A percentile compares a stretch with the other conserved stretches of the same genome.
phyloP scores from a whole-genome alignment of 2,797 vertebrate species.

The Gymnopithys bicolor region DNA sequence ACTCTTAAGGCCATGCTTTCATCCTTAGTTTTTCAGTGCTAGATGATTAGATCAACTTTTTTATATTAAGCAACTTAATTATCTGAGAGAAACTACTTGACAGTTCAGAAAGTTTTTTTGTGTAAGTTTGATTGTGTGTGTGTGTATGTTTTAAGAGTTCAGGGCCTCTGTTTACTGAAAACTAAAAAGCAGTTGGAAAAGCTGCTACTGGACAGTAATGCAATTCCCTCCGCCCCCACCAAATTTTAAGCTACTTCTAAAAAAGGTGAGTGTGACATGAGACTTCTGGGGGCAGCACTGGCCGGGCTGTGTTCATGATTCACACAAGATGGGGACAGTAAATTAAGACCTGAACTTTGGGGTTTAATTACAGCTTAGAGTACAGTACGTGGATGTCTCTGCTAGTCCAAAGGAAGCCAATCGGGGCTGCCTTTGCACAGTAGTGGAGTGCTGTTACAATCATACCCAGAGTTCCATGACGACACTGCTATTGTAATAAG shows the following conservation, averaged over 20 bases:
- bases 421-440: not conserved
- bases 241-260: not conserved
- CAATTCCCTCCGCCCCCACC: not conserved
- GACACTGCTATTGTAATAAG: not conserved
- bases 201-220: not conserved
- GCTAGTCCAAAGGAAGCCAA: not conserved
- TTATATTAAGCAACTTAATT: slow-evolving; percentile 17
- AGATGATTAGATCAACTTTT: not conserved
- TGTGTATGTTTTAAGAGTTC: not conserved
- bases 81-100: not conserved
- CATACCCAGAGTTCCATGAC: not conserved
- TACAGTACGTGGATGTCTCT: not conserved
- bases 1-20: slow-evolving; percentile 38
- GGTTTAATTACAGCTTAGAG: not conserved
- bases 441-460: not conserved
- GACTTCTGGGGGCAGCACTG: accelerated
- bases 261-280: not conserved
- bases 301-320: not conserved
- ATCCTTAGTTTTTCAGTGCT: slow-evolving; percentile 49
- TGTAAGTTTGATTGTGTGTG: not conserved
- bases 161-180: slow-evolving; percentile 2
- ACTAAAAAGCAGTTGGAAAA: not conserved
- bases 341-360: not conserved
- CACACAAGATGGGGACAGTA: accelerated
- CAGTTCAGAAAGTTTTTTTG: slow-evolving; percentile 9